Conservation (phyloP, 2,113 vertebrate species). For the Pseudorasbora parva region DNA sequence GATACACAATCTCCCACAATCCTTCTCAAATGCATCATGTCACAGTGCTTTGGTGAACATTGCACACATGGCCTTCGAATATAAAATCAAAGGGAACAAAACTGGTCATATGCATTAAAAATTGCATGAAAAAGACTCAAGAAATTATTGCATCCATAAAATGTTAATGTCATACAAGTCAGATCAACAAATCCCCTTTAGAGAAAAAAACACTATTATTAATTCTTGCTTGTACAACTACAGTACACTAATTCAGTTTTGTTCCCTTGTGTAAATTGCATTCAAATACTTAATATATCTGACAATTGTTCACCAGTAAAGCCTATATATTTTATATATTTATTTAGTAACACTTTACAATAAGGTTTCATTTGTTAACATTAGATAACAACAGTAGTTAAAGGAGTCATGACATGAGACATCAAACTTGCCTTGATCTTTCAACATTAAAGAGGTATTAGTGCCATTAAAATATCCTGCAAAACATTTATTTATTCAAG, state of each 20-base stretch:
- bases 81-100: background rate
- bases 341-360: too few species aligned
- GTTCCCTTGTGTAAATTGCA: constrained; percentile 14
- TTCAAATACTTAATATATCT: background rate
- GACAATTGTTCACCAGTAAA: background rate
- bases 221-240: background rate
- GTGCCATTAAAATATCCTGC: too few species aligned
- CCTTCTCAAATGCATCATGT: background rate
- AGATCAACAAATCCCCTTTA: background rate
- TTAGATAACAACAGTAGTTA: too few species aligned
- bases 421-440: too few species aligned
- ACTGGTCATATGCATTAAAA: background rate
- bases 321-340: too few species aligned
- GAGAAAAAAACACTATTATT: too few species aligned
- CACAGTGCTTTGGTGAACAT: background rate
- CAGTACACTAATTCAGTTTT: background rate
- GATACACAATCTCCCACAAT: background rate
- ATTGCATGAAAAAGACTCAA: background rate
- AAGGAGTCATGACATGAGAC: too few species aligned
- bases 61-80: constrained; percentile 13
- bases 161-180: background rate
- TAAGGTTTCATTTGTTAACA: too few species aligned
- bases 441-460: too few species aligned
- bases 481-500: too few species aligned
- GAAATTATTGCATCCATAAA: constrained; percentile 22